Base-by-base conservation (phyloP, 2,797 vertebrate genomes). In the Hafferia zeledoni region DNA sequence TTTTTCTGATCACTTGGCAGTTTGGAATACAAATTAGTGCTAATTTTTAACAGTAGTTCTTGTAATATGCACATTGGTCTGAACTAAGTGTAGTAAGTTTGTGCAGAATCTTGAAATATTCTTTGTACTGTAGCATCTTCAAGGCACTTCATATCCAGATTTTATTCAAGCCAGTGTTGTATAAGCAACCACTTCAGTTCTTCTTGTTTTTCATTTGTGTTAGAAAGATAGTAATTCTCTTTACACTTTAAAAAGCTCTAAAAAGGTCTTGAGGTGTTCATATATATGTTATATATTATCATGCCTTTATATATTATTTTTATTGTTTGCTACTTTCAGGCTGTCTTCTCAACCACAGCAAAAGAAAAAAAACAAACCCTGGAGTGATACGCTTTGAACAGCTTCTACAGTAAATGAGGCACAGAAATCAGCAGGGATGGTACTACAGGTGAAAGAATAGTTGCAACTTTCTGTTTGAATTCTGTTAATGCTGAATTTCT, bases 381-480 rank as follows among this genome's bases (percentile, higher is more conserved):
- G 8, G 75, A 93, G 65, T 68, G 16, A 46, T 43, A 52, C 17
- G 17, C 39, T 93, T 81, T 93, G 60, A 92, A 89, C 28, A 78
- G 35, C 22, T 88, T 93, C 67, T 81, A 60, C 30, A 75, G 37
- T 85, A 95, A 94, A 88, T 49, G 78, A 91, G 75, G 76, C 57
- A 94, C 53, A 94, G 72, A 91, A 94, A 89, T 82, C 87, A 93
- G 41, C 68, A 86, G 85, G 83, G 50, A 52, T 37, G 33, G 25
- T 55, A 61, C 65, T 71, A 43, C 55, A 75, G 80, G 25, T 86
- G 50, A 91, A 86, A 25, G 23, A 82, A 90, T 72, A 75, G 53
- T 49, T 89, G 43, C 30, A 71, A 57, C 35, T 90, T 68, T 65
- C 76, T 83, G 9, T 64, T 82, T 72, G 67, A 69, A 84, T 86